Evolutionary conservation across 2,888 invertebrate genomes (phyloP).

Genomic region (Xylota sylvarum): DNA sequence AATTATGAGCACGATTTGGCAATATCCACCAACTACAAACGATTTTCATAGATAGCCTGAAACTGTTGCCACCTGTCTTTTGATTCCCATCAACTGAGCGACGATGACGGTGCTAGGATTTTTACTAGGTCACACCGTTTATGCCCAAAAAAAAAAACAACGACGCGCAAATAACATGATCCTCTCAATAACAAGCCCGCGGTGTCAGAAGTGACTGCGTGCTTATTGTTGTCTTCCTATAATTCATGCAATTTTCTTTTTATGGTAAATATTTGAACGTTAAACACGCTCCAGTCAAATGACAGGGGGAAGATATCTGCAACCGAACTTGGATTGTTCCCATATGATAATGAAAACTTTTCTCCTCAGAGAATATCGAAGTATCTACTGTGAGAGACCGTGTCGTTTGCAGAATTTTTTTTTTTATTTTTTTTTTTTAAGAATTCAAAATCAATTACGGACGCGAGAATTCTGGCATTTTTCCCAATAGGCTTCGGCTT

Average conservation of each 20-base stretch:
- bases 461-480: conserved; percentile 67
- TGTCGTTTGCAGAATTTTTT: background rate
- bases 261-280: conserved; percentile 76
- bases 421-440: background rate
- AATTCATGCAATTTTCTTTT: conserved; percentile 75
- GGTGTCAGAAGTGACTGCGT: conserved; percentile 51
- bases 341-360: conserved; percentile 74
- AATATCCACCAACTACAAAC: conserved; percentile 25
- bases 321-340: conserved; percentile 52
- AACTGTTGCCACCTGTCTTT: conserved; percentile 66
- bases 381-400: conserved; percentile 31
- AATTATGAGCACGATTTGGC: conserved; percentile 71
- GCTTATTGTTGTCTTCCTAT: conserved; percentile 50
- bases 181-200: conserved; percentile 18
- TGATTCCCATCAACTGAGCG: conserved; percentile 55
- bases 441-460: conserved; percentile 71
- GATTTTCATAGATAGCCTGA: conserved; percentile 17
- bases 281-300: conserved; percentile 68
- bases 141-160: conserved; percentile 19
- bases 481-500: background rate
- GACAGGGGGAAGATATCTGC: conserved; percentile 44
- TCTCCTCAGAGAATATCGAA: conserved; percentile 26
- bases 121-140: conserved; percentile 75
- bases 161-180: background rate
- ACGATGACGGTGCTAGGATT: conserved; percentile 41